Percentiles rank a stretch among this genome's conserved stretches.
phyloP scores from a whole-genome alignment of 2,797 vertebrate genomes.

The Sebastiscus albofasciatus region DNA sequence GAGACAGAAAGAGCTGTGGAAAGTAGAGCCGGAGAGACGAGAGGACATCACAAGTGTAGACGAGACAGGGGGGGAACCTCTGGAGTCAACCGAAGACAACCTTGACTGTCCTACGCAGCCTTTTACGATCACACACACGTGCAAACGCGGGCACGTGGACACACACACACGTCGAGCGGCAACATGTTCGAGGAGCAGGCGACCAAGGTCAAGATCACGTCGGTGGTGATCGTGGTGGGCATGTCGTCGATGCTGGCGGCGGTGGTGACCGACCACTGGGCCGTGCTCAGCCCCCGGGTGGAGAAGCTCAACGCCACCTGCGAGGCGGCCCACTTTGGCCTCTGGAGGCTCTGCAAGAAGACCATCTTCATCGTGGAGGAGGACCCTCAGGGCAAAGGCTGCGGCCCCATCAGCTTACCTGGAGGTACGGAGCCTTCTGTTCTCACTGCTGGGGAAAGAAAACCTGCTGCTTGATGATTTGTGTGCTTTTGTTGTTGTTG shows the following conservation, averaged over 20 bases:
- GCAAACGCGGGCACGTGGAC: neutral
- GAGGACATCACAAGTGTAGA: constrained; percentile 52
- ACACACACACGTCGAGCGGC: neutral
- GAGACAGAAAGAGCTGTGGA: constrained; percentile 74
- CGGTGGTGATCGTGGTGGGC: constrained; percentile 88
- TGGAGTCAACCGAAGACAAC: constrained; percentile 38
- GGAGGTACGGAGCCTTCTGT: constrained; percentile 86
- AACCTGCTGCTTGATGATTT: neutral
- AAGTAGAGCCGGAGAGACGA: constrained; percentile 53
- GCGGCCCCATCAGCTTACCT: constrained; percentile 87
- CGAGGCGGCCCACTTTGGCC: constrained; percentile 93
- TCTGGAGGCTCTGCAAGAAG: constrained; percentile 95
- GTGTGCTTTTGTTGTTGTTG: neutral
- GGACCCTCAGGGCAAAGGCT: constrained; percentile 82
- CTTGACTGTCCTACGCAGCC: neutral
- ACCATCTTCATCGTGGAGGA: constrained; percentile 81
- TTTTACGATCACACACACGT: neutral
- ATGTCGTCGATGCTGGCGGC: constrained; percentile 89
- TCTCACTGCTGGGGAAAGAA: neutral
- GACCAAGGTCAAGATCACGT: constrained; percentile 89
- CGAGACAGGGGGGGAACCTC: constrained; percentile 35
- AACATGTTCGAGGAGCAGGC: constrained; percentile 87
- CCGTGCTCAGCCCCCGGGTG: constrained; percentile 90
- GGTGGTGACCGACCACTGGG: constrained; percentile 95
- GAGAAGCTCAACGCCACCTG: constrained; percentile 87